Percentiles rank a stretch among this genome's conserved stretches.
phyloP scores from a whole-genome alignment of 2,113 vertebrate genomes.

The Hoplias malabaricus region DNA sequence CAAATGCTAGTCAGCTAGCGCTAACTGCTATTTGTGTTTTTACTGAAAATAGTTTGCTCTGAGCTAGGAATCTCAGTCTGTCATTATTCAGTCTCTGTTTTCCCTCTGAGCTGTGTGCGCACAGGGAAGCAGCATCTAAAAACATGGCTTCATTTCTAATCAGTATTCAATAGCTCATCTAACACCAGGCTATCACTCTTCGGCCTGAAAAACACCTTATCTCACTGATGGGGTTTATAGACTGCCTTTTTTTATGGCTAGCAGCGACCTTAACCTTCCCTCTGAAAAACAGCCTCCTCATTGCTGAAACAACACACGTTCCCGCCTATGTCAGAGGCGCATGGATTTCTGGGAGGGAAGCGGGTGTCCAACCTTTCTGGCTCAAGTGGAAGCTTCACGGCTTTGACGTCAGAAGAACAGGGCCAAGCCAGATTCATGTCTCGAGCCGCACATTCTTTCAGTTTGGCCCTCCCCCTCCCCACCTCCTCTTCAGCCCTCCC shows the following conservation, averaged over 20 bases:
- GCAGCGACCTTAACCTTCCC: not conserved
- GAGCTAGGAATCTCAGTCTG: not conserved
- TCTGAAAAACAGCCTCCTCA: not conserved
- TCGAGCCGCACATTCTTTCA: conserved; percentile 35
- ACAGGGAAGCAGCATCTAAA: not conserved
- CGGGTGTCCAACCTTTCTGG: not conserved
- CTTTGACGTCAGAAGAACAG: conserved; percentile 66
- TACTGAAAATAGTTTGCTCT: not conserved
- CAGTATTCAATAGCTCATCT: not conserved
- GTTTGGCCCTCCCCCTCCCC: conserved; percentile 4
- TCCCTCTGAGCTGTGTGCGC: not conserved
- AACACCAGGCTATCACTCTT: not conserved
- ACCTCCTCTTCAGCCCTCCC: not conserved
- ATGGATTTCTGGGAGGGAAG: not conserved
- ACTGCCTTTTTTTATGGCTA: not conserved
- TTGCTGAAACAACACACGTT: not conserved
- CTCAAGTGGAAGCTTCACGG: conserved; percentile 36
- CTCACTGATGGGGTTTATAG: not conserved
- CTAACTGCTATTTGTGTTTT: not conserved
- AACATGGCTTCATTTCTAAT: not conserved
- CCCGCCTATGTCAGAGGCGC: conserved; percentile 7
- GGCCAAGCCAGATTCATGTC: conserved; percentile 35
- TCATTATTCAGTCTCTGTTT: not conserved
- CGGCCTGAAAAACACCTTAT: not conserved
- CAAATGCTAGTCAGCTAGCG: too few species aligned